Percentiles rank a stretch among this genome's conserved stretches.
These are phyloP conservation scores for Sweltsa coloradensis DNA, from an alignment of 1,140 invertebrate species.

Conservation along the genomic window DNA sequence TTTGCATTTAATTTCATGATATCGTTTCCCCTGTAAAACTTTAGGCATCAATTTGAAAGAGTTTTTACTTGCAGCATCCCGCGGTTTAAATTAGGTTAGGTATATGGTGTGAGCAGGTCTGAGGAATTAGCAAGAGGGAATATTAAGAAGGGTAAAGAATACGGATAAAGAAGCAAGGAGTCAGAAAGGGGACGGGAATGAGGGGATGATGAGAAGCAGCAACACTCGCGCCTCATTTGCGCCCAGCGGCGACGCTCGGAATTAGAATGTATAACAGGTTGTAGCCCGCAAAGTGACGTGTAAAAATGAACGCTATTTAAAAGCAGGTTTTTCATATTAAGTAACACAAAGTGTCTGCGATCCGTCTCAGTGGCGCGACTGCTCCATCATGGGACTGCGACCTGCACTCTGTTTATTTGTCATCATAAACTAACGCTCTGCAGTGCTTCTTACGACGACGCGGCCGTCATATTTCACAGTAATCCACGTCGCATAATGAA, in stretches of 20 bases:
- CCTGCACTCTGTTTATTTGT: neutral
- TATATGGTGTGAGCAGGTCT: neutral
- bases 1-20: constrained; percentile 8
- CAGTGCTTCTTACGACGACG: neutral
- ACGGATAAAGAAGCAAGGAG: neutral
- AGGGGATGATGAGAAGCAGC: too few relatives aligned
- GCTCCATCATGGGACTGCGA: neutral
- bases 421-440: neutral
- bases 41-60: constrained; percentile 4
- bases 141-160: neutral
- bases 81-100: neutral
- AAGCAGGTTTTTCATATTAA: constrained; percentile 2
- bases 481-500: too few relatives aligned
- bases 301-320: neutral
- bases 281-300: neutral
- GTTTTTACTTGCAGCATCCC: neutral
- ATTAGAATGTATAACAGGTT: constrained; percentile 6
- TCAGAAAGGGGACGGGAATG: neutral
- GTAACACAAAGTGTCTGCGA: constrained; percentile 2
- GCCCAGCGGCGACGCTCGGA: neutral
- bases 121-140: neutral
- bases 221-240: neutral
- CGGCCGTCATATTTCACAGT: neutral
- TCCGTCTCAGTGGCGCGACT: neutral
- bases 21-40: neutral